Percentiles rank a stretch among this genome's conserved stretches.
phyloP scores from a whole-genome alignment of 2,888 invertebrate genomes.

The Drosophila colorata region DNA sequence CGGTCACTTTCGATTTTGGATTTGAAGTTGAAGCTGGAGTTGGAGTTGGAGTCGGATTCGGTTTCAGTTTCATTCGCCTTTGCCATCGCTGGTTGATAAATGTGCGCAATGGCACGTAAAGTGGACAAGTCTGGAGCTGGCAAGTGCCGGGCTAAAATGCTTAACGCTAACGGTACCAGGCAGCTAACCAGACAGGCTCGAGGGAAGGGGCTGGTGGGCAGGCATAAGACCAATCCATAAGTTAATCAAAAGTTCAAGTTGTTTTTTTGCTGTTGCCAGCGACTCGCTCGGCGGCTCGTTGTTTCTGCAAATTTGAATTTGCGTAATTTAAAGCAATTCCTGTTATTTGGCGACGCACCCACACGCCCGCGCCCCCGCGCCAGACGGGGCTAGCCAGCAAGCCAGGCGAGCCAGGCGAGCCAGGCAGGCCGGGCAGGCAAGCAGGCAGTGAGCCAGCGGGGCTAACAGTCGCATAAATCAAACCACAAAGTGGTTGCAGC shows the following conservation, averaged over 20 bases:
- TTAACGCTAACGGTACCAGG: slow-evolving; percentile 45
- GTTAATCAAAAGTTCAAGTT: slow-evolving; percentile 79
- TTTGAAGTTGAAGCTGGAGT: slow-evolving; percentile 19
- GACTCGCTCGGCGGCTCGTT: slow-evolving; percentile 10
- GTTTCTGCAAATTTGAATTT: slow-evolving; percentile 59
- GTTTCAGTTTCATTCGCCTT: slow-evolving; percentile 25
- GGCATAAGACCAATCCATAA: slow-evolving; percentile 54
- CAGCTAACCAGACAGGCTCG: slow-evolving; percentile 8
- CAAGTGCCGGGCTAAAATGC: slow-evolving; percentile 35
- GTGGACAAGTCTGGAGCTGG: slow-evolving; percentile 59
- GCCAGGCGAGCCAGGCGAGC: slow-evolving; percentile 8
- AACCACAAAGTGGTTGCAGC: slow-evolving; percentile 65
- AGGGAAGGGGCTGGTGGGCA: neutral
- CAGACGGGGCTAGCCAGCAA: neutral
- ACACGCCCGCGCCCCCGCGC: slow-evolving; percentile 54
- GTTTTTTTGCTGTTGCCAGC: slow-evolving; percentile 14
- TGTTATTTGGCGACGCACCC: slow-evolving; percentile 75
- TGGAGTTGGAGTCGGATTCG: slow-evolving; percentile 27
- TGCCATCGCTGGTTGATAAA: slow-evolving; percentile 55
- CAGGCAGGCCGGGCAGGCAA: neutral
- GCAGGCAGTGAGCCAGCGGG: slow-evolving; percentile 22
- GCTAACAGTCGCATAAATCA: slow-evolving; percentile 69
- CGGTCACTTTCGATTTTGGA: slow-evolving; percentile 72
- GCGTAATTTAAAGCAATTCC: slow-evolving; percentile 79
- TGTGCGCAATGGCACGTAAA: slow-evolving; percentile 61